These are phyloP conservation scores for Chrysopilus asiliformis DNA, from an alignment of 2,888 invertebrate species.

Conservation along the genomic window DNA sequence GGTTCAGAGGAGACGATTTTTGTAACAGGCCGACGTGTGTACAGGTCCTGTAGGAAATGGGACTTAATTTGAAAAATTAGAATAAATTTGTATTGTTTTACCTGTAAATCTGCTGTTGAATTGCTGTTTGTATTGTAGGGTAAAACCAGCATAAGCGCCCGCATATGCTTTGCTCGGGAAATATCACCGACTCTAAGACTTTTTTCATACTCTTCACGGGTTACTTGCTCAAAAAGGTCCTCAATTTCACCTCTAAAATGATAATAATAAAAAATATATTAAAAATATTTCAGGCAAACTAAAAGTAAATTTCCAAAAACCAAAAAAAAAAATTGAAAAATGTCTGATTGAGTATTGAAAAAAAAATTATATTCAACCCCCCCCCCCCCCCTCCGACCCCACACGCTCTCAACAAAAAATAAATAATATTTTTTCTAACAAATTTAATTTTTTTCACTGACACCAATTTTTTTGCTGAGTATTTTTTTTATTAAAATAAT, in stretches of 20 bases:
- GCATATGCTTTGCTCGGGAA: conserved; percentile 33
- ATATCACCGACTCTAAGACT: conserved; percentile 32
- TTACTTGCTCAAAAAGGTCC: conserved; percentile 36
- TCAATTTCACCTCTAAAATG: conserved; percentile 32
- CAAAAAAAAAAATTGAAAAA: not conserved
- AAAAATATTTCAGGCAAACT: not conserved
- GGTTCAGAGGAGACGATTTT: conserved; percentile 28
- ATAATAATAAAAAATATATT: not conserved
- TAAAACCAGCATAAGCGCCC: conserved; percentile 33
- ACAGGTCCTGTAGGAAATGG: conserved; percentile 24
- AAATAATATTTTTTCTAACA: too few relatives aligned
- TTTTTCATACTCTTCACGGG: conserved; percentile 33
- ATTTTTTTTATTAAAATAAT: conserved; percentile 1
- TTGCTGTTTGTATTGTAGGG: conserved; percentile 34
- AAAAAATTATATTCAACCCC: not conserved
- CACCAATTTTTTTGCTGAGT: too few relatives aligned
- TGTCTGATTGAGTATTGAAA: not conserved
- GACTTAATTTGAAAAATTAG: not conserved
- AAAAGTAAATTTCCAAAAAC: not conserved
- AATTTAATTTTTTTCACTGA: too few relatives aligned
- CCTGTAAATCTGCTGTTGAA: conserved; percentile 30
- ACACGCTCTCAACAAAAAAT: too few relatives aligned
- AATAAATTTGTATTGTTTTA: conserved; percentile 11
- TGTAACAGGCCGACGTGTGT: conserved; percentile 32
- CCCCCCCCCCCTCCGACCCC: too few relatives aligned